Base-by-base conservation (phyloP, 2,113 vertebrate genomes). In the Calidris pugnax region DNA sequence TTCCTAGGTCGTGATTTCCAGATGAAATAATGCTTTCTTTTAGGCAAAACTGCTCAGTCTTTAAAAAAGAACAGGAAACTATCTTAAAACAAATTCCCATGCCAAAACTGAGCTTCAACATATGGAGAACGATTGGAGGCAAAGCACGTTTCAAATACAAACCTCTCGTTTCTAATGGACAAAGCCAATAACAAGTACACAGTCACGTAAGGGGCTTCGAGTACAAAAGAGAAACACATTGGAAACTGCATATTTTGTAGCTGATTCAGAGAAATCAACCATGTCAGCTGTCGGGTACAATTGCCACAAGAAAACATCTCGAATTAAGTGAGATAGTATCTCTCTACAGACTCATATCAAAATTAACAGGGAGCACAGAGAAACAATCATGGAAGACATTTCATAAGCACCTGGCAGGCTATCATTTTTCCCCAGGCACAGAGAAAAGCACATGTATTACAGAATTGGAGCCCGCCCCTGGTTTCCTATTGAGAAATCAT, bases 351-450 rank as follows among this genome's bases (percentile, higher is more conserved):
- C 71, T 28, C 26, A 17, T 79, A 96, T 89, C 60, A 95, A 94
- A 97, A 95, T 92, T 67, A 94, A 81, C 59, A 76, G 68, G 75
- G 80, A 95, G 71, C 85, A 72, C 53, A 85, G 91, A 92, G 87
- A 92, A 92, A 89, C 75, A 79, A 91, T 77, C 74, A 85, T 30
- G 74, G 88, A 72, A 95, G 94, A 90, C 93, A 90, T 78, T 84
- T 92, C 88, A 81, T 95, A 95, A 96, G 89, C 86, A 88, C 90
- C 82, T 68, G 74, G 69, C 86, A 87, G 2, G 20, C 68, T 79
- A 62, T 91, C 89, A 24, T 68, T 92, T 95, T 79, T 81, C 93
- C 97, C 77, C 92, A 95, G 94, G 92, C 95, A 66, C 45, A 71
- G 50, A 69, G 24, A 4, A 4, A 3, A 87, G 79, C 9, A 64